These are phyloP conservation scores for Scrobipalpa costella DNA, from an alignment of 2,888 invertebrate genomes.

Conservation along the genomic window DNA sequence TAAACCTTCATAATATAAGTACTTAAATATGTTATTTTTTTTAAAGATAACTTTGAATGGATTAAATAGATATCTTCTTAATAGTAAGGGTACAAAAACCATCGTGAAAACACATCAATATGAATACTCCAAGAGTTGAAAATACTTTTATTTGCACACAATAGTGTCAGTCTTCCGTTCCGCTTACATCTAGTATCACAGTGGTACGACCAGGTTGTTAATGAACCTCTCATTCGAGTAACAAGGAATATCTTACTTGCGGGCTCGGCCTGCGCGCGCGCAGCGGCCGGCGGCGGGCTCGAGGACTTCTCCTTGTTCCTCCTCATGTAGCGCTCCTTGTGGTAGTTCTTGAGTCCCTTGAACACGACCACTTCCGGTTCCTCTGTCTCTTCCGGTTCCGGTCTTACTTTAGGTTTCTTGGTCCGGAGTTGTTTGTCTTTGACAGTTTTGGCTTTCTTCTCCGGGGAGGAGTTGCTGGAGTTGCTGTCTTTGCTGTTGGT, in stretches of 20 bases:
- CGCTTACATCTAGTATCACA: slow-evolving; percentile 69
- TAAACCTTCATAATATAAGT: not conserved
- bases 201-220: slow-evolving; percentile 35
- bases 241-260: slow-evolving; percentile 77
- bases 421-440: slow-evolving; percentile 38
- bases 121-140: slow-evolving; percentile 72
- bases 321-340: slow-evolving; percentile 84
- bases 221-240: slow-evolving; percentile 48
- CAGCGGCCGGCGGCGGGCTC: slow-evolving; percentile 72
- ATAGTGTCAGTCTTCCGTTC: slow-evolving; percentile 39
- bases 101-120: slow-evolving; percentile 59
- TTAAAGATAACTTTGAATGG: slow-evolving; percentile 4
- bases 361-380: slow-evolving; percentile 63
- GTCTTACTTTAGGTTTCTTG: slow-evolving; percentile 39
- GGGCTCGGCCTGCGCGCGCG: slow-evolving; percentile 47
- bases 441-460: slow-evolving; percentile 44
- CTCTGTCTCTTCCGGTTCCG: slow-evolving; percentile 38
- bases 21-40: slow-evolving; percentile 5
- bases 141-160: slow-evolving; percentile 75
- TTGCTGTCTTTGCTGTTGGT: no score
- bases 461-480: slow-evolving; percentile 48
- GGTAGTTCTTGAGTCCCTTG: slow-evolving; percentile 80
- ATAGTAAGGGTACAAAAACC: slow-evolving; percentile 60
- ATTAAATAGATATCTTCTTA: slow-evolving; percentile 35
- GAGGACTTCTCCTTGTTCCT: slow-evolving; percentile 82